Base-by-base conservation (phyloP, 2,797 vertebrate species). In the Syngnathus acus region DNA sequence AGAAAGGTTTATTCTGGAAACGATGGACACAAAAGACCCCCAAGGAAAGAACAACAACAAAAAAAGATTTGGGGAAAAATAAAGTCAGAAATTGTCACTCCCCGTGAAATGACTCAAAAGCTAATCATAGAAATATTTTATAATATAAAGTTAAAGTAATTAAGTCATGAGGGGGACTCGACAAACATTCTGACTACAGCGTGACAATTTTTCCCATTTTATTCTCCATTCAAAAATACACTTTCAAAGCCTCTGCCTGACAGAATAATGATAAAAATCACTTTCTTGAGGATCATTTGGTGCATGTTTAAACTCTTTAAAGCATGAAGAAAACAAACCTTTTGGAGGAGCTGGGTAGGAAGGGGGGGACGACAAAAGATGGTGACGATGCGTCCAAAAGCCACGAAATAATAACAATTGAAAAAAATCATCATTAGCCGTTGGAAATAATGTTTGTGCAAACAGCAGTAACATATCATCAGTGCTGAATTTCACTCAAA, bases 381-480 rank as follows among this genome's bases (percentile, higher is more conserved):
- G 13, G 14, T 53, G n/a, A 50, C 19, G 48, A 50, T 50, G 48
- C 19, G 17, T 57, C 47, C 26, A 21, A 67, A 59, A 69, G 51
- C 47, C 21, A n/a, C 65, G 54, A 70, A 68, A 2, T 32, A 68
- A 64, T 5, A 45, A 51, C 40, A 58, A n/a, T 67, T 69, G 23
- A 64, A 64, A 48, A 40, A 71, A 77, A 69, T 77, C 75, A 70
- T 68, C 77, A 68, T 70, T 64, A 9, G 55, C 51, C 14, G 37
- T 45, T 23, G 14, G 38, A 9, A 19, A 54, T 71, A 43, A 26
- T 61, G 62, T 68, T 74, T 79, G 83, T 88, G 84, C 84, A 87
- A 90, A 86, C 82, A 80, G 80, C 80, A 84, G 71, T 66, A 78
- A 84, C 64, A 78, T 58, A 77, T 70, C 68, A 81, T 75, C 74